Evolutionary conservation across 2,797 vertebrate genomes (phyloP), one percentile per base, ranked within the genome.

Genomic region (Brachyalestes nurse): DNA sequence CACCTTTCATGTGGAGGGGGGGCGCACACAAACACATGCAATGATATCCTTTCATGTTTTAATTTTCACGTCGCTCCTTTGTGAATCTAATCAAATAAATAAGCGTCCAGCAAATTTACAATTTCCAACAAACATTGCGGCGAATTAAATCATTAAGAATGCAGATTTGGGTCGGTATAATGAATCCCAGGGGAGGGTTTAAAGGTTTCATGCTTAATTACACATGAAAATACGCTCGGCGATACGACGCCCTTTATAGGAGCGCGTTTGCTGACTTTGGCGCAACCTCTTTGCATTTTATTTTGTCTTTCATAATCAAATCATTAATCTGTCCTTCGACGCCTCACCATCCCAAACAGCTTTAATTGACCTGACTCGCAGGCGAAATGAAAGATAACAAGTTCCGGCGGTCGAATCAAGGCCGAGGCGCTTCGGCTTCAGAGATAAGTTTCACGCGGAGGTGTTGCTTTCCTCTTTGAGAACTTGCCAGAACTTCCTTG

Each of bases 131-230:
- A 91, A 91, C 85, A 88, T 90, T 90, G 91, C 90, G 89, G 89
- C 82, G 83, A 91, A 92, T 93, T 90, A 91, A 93, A 94, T 94
- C 89, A 94, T 95, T 94, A 93, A 92, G 91, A 94, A 94, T 93
- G 92, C 91, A 93, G 93, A 94, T 95, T 93, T 92, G 86, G 89
- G 89, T 90, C 87, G 84, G 90, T 93, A 90, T 94, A 94, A 94
- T 93, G 89, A 93, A 92, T 94, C 93, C 91, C 93, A 85, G 75
- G 77, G 73, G 83, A 75, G 75, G 74, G 47, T 88, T 84, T 87
- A 90, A 88, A 87, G 90, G 88, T 86, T 90, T 86, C 85, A 84
- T 77, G 88, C 89, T 93, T 94, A 94, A 94, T 94, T 94, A 93
- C 92, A 91, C 90, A 92, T 93, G 92, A 92, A 91, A 92, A 89